Percentiles rank a stretch among this genome's conserved stretches.
Evolutionary conservation across 2,888 invertebrate species (phyloP).

Genomic region (Ennomos fuscantarius): DNA sequence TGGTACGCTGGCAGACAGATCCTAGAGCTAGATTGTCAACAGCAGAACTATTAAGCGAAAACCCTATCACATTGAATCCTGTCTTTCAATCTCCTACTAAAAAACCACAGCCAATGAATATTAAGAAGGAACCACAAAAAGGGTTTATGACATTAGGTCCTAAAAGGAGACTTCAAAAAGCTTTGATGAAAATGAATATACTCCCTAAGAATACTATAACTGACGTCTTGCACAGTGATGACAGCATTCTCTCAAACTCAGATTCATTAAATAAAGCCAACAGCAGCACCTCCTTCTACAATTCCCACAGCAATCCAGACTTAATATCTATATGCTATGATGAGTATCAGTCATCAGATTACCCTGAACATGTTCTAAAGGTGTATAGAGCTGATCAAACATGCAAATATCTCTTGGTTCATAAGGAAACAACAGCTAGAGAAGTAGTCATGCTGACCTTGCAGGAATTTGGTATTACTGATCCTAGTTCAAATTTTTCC

Average conservation of each 20-base stretch:
- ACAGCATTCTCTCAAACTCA: constrained; percentile 86
- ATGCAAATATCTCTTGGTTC: constrained; percentile 98
- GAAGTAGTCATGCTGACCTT: constrained; percentile 98
- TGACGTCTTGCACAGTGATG: constrained; percentile 88
- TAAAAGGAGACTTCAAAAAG: constrained; percentile 92
- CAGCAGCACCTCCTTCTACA: constrained; percentile 86
- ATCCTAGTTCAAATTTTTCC: constrained; percentile 97
- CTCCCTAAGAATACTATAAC: constrained; percentile 92
- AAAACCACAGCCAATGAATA: constrained; percentile 83
- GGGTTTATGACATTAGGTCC: constrained; percentile 96
- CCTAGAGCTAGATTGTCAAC: constrained; percentile 92
- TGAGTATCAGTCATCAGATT: constrained; percentile 91
- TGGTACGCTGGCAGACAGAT: constrained; percentile 88
- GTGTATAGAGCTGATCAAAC: constrained; percentile 98
- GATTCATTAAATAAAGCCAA: constrained; percentile 83
- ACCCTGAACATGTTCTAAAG: constrained; percentile 98
- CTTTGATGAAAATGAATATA: constrained; percentile 95
- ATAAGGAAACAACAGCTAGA: constrained; percentile 95
- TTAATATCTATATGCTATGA: constrained; percentile 93
- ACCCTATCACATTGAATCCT: constrained; percentile 73
- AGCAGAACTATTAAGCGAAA: constrained; percentile 87
- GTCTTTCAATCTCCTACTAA: constrained; percentile 84
- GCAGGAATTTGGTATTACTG: constrained; percentile 97
- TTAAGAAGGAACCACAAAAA: constrained; percentile 88
- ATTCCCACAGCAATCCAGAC: constrained; percentile 96